Evolutionary conservation across 2,888 invertebrate species (phyloP).

Genomic region (Trachelus stipa): DNA sequence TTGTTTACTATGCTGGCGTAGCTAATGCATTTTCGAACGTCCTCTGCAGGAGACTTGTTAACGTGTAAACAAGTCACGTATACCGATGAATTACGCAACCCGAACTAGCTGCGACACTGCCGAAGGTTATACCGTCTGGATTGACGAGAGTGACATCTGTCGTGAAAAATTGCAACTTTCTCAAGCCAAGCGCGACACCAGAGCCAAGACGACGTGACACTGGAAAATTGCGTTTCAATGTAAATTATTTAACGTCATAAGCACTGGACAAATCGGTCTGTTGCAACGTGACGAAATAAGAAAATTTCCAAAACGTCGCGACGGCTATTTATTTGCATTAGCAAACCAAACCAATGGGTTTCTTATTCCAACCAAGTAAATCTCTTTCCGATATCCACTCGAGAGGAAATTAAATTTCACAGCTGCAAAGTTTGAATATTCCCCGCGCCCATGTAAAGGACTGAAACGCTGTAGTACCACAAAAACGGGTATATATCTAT

Average conservation of each 20-base stretch:
- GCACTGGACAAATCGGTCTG: too few relatives aligned
- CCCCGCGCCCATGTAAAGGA: neutral
- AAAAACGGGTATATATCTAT: too few relatives aligned
- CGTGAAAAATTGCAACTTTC: neutral
- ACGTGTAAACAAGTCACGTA: neutral
- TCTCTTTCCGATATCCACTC: conserved; percentile 46
- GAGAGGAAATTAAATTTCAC: conserved; percentile 45
- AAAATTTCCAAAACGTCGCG: neutral
- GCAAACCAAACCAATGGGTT: neutral
- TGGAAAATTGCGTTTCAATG: too few relatives aligned
- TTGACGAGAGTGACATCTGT: neutral
- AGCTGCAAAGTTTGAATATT: neutral
- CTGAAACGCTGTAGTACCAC: neutral
- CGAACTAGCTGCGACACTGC: neutral
- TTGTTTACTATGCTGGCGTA: neutral
- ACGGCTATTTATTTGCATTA: neutral
- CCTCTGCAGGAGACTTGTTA: neutral
- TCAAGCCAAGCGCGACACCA: neutral
- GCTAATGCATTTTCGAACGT: neutral
- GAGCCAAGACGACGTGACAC: neutral
- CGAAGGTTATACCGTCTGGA: neutral
- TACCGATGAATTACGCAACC: neutral
- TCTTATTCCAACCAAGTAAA: conserved; percentile 29
- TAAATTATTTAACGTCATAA: neutral
- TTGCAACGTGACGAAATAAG: neutral